phyloP scores from a whole-genome alignment of 1,140 invertebrate species.

The Teleogryllus occipitalis region DNA sequence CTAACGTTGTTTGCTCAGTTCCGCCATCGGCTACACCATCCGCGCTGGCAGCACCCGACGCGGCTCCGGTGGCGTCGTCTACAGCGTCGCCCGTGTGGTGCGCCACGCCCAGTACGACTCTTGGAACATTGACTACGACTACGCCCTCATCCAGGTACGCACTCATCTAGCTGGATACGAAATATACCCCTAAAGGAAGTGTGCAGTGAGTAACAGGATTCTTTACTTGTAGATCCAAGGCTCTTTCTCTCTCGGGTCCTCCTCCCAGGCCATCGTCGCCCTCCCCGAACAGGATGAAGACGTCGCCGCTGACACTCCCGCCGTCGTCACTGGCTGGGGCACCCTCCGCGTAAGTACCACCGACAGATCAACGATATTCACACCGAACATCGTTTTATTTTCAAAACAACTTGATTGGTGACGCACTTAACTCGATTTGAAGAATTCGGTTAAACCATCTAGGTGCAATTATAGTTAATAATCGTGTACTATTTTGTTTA shows the following conservation, averaged over 20 bases:
- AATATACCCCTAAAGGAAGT: too few relatives aligned
- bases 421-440: too few relatives aligned
- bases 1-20: neutral
- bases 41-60: neutral
- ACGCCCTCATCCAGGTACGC: neutral
- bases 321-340: constrained; percentile 47
- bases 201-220: neutral
- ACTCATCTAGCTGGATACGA: neutral
- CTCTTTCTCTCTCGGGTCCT: neutral
- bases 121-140: neutral
- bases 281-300: neutral
- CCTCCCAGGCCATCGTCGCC: neutral
- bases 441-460: too few relatives aligned
- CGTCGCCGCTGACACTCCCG: constrained; percentile 30
- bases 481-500: too few relatives aligned
- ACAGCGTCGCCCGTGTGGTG: neutral
- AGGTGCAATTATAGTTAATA: too few relatives aligned
- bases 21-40: neutral
- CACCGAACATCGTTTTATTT: too few relatives aligned
- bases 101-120: neutral
- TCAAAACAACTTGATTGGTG: too few relatives aligned
- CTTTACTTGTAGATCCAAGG: neutral
- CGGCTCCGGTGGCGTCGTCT: neutral
- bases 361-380: too few relatives aligned
- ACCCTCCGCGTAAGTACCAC: constrained; percentile 32